Evolutionary conservation across 2,888 invertebrate genomes (phyloP).

Genomic region (Parnassius glacialis): DNA sequence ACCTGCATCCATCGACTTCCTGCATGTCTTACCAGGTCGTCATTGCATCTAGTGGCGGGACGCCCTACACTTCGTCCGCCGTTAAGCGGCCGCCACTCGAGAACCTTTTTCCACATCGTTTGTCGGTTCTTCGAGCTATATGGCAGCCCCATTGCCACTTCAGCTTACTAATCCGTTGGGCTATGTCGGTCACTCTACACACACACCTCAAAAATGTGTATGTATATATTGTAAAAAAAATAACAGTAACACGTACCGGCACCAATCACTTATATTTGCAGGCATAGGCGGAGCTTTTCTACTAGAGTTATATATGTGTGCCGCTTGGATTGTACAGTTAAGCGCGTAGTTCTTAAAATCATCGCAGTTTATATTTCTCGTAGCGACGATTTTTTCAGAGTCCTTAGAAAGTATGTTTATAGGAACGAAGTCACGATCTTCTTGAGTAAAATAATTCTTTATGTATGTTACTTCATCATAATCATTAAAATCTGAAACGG

Average conservation of each 20-base stretch:
- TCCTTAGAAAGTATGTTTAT: slow-evolving; percentile 39
- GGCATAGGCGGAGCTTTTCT: slow-evolving; percentile 59
- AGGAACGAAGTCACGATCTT: slow-evolving; percentile 53
- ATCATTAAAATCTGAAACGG: slow-evolving; percentile 31
- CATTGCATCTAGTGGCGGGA: too few species aligned
- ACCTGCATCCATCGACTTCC: too few species aligned
- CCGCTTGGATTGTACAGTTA: slow-evolving; percentile 58
- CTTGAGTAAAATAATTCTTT: slow-evolving; percentile 17
- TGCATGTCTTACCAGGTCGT: too few species aligned
- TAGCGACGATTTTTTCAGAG: slow-evolving; percentile 37
- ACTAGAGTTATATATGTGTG: slow-evolving; percentile 55
- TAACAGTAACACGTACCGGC: slow-evolving; percentile 44
- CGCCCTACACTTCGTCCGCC: too few species aligned
- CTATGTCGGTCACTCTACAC: too few species aligned
- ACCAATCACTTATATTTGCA: slow-evolving; percentile 57
- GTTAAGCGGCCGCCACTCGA: too few species aligned
- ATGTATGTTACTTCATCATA: slow-evolving; percentile 36
- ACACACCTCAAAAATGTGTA: too few species aligned
- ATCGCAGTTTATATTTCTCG: slow-evolving; percentile 56
- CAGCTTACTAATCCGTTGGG: too few species aligned
- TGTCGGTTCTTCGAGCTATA: too few species aligned
- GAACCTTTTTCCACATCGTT: too few species aligned
- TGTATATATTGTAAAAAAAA: too few species aligned
- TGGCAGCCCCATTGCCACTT: too few species aligned
- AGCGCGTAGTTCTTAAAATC: slow-evolving; percentile 51